Percentiles rank a stretch among this genome's conserved stretches.
phyloP scores from a whole-genome alignment of 2,113 vertebrate species.

The Pseudorectes ferrugineus region DNA sequence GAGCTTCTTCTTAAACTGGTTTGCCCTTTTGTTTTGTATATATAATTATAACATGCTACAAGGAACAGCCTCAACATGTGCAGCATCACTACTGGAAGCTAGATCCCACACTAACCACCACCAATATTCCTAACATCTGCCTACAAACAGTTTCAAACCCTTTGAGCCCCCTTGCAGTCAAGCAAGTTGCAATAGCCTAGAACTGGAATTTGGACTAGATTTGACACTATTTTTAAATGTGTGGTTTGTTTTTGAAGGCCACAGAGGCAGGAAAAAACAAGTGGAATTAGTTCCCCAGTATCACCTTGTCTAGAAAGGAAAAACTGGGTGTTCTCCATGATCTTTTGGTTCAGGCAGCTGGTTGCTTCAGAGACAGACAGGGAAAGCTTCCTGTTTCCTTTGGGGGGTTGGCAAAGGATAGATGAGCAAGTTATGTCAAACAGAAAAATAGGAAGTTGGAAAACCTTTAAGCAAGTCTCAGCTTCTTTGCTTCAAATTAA shows the following conservation, averaged over 20 bases:
- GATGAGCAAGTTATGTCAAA: background rate
- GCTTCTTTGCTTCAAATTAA: conserved; percentile 37
- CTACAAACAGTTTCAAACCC: background rate
- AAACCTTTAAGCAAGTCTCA: conserved; percentile 65
- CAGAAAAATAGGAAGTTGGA: conserved; percentile 57
- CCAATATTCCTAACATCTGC: background rate
- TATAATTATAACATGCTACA: background rate
- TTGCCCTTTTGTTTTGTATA: background rate
- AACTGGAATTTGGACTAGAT: background rate
- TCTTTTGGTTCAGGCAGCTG: conserved; percentile 25
- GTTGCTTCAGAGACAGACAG: conserved; percentile 32
- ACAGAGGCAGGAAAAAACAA: background rate
- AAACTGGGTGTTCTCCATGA: background rate
- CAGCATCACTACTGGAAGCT: background rate
- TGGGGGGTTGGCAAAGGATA: conserved; percentile 19
- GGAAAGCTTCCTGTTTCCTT: conserved; percentile 47
- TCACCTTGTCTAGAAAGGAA: background rate
- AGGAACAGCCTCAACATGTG: background rate
- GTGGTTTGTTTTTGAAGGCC: background rate
- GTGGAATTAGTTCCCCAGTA: background rate
- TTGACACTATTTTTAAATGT: background rate
- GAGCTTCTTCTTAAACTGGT: background rate
- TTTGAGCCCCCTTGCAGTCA: background rate
- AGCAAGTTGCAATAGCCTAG: background rate
- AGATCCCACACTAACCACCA: background rate